Conservation (phyloP, 2,797 vertebrate genomes). For the Lerista edwardsae region DNA sequence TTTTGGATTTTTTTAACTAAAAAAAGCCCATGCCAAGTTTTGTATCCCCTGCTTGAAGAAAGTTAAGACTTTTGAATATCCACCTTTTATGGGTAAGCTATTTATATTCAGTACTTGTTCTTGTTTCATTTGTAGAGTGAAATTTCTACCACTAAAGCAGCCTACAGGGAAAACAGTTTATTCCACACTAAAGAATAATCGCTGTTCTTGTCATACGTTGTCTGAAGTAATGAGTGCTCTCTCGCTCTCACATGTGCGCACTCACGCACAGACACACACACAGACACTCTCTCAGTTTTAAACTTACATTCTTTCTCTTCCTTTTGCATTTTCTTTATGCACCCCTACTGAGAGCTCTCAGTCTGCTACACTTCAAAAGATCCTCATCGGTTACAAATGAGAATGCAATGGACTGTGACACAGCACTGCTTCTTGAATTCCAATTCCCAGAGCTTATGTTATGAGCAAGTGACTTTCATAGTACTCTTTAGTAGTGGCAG, state of each 20-base stretch:
- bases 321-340: background rate
- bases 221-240: background rate
- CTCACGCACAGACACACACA: too few species aligned
- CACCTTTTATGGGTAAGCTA: background rate
- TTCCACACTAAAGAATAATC: slow-evolving; percentile 13
- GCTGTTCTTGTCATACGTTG: background rate
- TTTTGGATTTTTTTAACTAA: too few species aligned
- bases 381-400: slow-evolving; percentile 6
- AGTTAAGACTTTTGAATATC: background rate
- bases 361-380: slow-evolving; percentile 18
- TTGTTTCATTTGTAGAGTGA: slow-evolving; percentile 17
- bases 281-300: background rate
- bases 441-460: background rate
- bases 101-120: slow-evolving; percentile 11
- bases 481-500: background rate
- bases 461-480: background rate
- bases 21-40: background rate
- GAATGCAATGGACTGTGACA: slow-evolving; percentile 9
- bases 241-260: too few species aligned
- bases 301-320: slow-evolving; percentile 12
- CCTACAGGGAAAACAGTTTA: background rate
- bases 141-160: background rate
- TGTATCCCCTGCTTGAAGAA: background rate
- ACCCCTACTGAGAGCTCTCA: background rate
- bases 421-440: background rate